Evolutionary conservation across 1,140 invertebrate species (phyloP), one percentile per base, ranked within the genome.

Genomic region (Brachionus koreanus): DNA sequence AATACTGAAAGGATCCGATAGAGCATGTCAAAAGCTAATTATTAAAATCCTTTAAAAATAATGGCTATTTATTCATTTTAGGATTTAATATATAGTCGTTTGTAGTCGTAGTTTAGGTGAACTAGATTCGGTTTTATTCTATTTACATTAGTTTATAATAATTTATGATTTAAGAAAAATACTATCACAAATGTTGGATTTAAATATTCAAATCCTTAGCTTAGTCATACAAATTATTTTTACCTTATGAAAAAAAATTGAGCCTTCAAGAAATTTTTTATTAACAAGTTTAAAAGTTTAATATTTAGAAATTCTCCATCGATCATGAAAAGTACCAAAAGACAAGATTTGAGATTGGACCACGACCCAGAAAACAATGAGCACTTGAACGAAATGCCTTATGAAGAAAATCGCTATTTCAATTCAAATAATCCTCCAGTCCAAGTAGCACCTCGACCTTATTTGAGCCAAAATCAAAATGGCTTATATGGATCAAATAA

Each of bases 121-220:
- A 19, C 65, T 69, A 37, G 33, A 19, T 37, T 37, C 16, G 16
- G 16, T 69, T 16, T 37, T 23, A 69, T 69, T 69, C 65, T 69
- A 69, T 69, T 69, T 69, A 39, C 65, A 69, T 39, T 69, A n/a
- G 10, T 9, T 69, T 69, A 69, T 69, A 69, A 69, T 69, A 69
- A 69, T 37, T 69, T 69, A 69, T 69, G 65, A 69, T 19, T 39
- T 39, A 37, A 19, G 37, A 69, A n/a, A 39, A 39, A 57, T 5
- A 23, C 19, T 19, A 57, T 23, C 16, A 57, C 16, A n/a, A 57
- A 57, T 57, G 49, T 57, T 19, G 49, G 49, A 39, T 69, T 39
- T 39, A 69, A 39, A 69, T 16, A 35, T 69, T 37, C 9, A 69
- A 69, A 37, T 37, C 37, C 19, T 35, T 42, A 69, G 13, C 65